Evolutionary conservation across 2,888 invertebrate genomes (phyloP).

Genomic region (Pandemis heparana): DNA sequence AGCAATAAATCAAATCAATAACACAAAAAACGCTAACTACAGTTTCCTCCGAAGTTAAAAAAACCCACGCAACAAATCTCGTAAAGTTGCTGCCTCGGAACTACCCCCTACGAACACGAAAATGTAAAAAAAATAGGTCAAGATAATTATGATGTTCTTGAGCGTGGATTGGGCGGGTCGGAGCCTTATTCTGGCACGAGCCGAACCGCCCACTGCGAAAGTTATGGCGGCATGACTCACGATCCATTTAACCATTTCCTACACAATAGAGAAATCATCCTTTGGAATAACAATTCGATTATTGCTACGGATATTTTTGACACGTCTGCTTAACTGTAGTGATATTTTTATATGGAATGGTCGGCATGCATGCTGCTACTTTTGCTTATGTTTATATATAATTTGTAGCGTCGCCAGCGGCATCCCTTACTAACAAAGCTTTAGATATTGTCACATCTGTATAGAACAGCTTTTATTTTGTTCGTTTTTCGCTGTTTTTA

Average conservation of each 20-base stretch:
- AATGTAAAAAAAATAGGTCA: conserved; percentile 56
- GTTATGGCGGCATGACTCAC: conserved; percentile 58
- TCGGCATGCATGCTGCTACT: neutral
- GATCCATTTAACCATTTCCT: conserved; percentile 65
- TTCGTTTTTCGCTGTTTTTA: no score
- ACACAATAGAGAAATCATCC: conserved; percentile 40
- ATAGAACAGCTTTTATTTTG: no score
- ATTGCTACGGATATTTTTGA: conserved; percentile 27
- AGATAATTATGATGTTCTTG: conserved; percentile 59
- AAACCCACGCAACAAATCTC: conserved; percentile 37
- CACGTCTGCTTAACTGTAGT: conserved; percentile 25
- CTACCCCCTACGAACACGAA: conserved; percentile 40
- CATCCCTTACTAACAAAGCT: neutral
- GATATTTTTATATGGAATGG: neutral
- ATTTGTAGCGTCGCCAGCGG: neutral
- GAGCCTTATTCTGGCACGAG: conserved; percentile 42
- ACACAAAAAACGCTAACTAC: conserved; percentile 26
- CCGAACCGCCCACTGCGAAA: conserved; percentile 59
- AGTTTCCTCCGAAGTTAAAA: conserved; percentile 35
- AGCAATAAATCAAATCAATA: conserved; percentile 34
- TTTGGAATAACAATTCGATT: conserved; percentile 36
- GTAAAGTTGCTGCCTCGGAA: conserved; percentile 33
- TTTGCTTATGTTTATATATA: neutral
- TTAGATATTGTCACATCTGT: no score
- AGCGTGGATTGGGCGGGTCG: conserved; percentile 46